Base-by-base conservation (phyloP, 2,113 vertebrate species). In the Seriola rivoliana region DNA sequence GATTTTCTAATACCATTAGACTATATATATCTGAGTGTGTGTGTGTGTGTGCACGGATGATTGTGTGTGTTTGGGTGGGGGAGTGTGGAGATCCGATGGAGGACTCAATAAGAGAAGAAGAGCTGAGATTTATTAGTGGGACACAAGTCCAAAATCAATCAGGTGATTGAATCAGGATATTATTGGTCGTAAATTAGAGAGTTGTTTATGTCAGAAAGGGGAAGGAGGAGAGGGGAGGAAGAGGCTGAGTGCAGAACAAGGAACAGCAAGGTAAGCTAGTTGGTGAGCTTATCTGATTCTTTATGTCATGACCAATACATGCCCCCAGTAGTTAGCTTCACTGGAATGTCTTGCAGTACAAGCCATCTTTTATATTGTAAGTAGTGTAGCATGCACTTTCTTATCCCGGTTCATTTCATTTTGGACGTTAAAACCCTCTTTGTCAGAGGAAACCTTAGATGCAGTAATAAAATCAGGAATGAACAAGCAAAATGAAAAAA, bases 71-170 rank as follows among this genome's bases (percentile, higher is more conserved):
- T 57, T 75, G 88, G 63, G 57, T 52, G 69, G 76, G 46, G 60
- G 78, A 80, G 85, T 80, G 87, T 86, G 86, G 80, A 85, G 89
- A 92, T 88, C 89, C 90, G 57, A 89, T 71, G 95, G 95, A 95
- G 87, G 93, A 96, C 97, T 98, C 97, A 98, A 98, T 98, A 98
- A 97, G 94, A 95, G 96, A 97, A 94, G 91, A 67, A 96, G 97
- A 97, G 96, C 96, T 96, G 96, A 97, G 91, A 97, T 98, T 93
- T 95, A 95, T 98, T 97, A 95, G 96, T 96, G 96, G 96, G 95
- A 96, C 93, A 94, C 95, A 96, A 97, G 97, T 96, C 97, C 96
- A 97, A 97, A 98, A 98, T 99, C 97, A 97, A 98, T 99, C 96
- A 95, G 95, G 95, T 98, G 97, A 99, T 98, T 99, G 97, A 98